These are phyloP conservation scores for Hydrozoanthus tunicans DNA, from an alignment of 64 coral and sea anemone species.

Conservation along the genomic window DNA sequence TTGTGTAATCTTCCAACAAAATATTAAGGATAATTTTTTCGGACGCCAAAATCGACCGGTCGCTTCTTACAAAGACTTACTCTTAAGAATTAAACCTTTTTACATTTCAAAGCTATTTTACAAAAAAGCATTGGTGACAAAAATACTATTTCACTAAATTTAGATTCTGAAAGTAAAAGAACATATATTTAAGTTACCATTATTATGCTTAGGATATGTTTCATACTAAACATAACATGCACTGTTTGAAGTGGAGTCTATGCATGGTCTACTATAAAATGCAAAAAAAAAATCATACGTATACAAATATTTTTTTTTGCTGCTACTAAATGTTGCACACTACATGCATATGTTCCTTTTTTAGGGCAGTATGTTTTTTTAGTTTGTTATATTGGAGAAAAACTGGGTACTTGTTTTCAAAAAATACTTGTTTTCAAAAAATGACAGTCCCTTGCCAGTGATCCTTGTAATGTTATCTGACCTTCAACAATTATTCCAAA, in stretches of 20 bases:
- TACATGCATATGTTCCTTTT: not conserved
- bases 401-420: not conserved
- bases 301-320: not conserved
- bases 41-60: too few relatives aligned
- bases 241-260: not conserved
- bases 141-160: not conserved
- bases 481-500: conserved; percentile 28
- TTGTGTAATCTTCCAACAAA: too few relatives aligned
- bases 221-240: not conserved
- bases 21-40: too few relatives aligned
- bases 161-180: not conserved
- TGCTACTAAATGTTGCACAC: not conserved
- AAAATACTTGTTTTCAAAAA: not conserved
- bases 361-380: not conserved
- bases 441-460: not conserved
- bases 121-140: not conserved
- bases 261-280: not conserved
- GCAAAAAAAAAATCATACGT: not conserved
- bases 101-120: not conserved
- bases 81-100: not conserved
- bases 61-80: too few relatives aligned
- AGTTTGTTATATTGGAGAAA: conserved; percentile 5
- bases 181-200: not conserved
- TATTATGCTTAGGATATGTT: not conserved
- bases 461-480: conserved; percentile 3